Evolutionary conservation across 2,888 invertebrate species (phyloP).

Genomic region (Philaethria dido): DNA sequence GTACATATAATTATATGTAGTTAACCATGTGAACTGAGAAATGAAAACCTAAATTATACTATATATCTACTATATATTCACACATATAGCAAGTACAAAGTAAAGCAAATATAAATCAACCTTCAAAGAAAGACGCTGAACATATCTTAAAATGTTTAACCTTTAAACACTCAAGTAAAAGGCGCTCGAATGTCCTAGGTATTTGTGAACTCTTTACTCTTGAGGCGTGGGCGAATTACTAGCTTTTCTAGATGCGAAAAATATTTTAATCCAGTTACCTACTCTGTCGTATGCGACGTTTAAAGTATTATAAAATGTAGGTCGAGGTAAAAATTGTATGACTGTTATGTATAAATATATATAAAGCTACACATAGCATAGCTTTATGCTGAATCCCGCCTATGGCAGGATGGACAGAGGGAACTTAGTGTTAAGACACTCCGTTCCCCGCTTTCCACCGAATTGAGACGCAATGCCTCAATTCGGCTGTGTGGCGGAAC

Average conservation of each 20-base stretch:
- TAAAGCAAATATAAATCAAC: conserved; percentile 15
- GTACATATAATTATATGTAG: not conserved
- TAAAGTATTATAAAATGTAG: conserved; percentile 11
- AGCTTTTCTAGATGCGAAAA: conserved; percentile 11
- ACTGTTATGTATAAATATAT: not conserved
- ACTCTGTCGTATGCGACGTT: not conserved
- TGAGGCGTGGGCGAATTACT: not conserved
- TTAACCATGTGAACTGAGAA: conserved; percentile 1
- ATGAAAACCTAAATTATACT: conserved; percentile 4
- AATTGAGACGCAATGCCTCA: no score
- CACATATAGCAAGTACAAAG: not conserved
- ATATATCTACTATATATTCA: not conserved
- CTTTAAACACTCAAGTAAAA: conserved; percentile 21
- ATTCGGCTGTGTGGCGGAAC: no score
- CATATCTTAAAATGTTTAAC: conserved; percentile 16
- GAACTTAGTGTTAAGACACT: no score
- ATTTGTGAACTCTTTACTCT: conserved; percentile 24
- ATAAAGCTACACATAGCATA: not conserved
- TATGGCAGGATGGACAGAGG: no score
- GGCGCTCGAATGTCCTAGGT: conserved; percentile 13
- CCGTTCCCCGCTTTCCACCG: no score
- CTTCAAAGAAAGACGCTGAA: conserved; percentile 10
- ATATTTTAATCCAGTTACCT: conserved; percentile 8
- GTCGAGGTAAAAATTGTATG: conserved; percentile 9
- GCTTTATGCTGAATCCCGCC: no score